Conservation (phyloP, 1,140 invertebrate genomes). For the Heliothis virescens region DNA sequence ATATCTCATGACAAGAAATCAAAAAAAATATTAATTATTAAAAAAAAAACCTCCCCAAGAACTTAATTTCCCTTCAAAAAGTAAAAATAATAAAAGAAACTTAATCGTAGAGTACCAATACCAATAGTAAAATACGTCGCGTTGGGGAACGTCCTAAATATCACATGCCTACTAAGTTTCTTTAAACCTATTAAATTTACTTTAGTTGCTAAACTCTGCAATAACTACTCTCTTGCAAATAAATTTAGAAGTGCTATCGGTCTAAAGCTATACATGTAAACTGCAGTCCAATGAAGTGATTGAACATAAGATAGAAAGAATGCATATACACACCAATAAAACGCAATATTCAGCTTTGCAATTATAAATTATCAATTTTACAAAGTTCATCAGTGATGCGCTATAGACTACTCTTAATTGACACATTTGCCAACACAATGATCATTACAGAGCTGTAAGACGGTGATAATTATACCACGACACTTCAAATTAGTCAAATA, state of each 20-base stretch:
- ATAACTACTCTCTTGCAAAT: background rate
- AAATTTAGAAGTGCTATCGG: slow-evolving; percentile 28
- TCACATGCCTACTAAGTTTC: too few species aligned
- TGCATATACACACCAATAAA: slow-evolving; percentile 22
- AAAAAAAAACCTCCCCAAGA: too few species aligned
- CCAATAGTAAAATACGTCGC: too few species aligned
- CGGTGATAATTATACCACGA: slow-evolving; percentile 53
- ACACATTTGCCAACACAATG: slow-evolving; percentile 51
- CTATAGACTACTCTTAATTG: slow-evolving; percentile 48
- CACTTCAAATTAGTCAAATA: slow-evolving; percentile 61
- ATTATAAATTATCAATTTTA: slow-evolving; percentile 39
- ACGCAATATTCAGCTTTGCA: slow-evolving; percentile 14
- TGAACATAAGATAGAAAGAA: slow-evolving; percentile 33
- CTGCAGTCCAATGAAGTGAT: slow-evolving; percentile 17
- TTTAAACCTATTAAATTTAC: too few species aligned
- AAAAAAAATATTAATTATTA: too few species aligned
- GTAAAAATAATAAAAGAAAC: too few species aligned
- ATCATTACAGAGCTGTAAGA: slow-evolving; percentile 33
- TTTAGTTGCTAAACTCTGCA: background rate
- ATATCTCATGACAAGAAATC: too few species aligned
- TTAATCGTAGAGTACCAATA: too few species aligned
- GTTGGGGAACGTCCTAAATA: too few species aligned
- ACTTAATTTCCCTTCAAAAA: too few species aligned
- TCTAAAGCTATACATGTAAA: slow-evolving; percentile 31
- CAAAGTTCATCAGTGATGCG: slow-evolving; percentile 31